phyloP scores from a whole-genome alignment of 2,888 invertebrate species.

The Sinhomidia bicolor region DNA sequence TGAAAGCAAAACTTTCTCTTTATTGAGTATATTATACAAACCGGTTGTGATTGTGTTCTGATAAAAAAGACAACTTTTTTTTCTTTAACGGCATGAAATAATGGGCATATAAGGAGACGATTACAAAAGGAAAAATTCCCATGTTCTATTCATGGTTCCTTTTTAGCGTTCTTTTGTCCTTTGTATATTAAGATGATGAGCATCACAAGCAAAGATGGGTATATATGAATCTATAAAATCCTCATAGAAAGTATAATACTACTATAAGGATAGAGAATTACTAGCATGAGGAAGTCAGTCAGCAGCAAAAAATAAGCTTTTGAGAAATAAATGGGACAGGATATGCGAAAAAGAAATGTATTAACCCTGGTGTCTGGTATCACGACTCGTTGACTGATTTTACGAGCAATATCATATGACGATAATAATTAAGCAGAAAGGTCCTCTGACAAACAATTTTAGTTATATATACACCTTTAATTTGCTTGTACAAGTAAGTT shows the following conservation, averaged over 20 bases:
- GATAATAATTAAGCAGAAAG: neutral
- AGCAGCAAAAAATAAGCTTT: neutral
- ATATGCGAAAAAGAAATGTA: neutral
- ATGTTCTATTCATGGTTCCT: neutral
- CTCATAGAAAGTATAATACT: too few species aligned
- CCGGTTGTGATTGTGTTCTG: constrained; percentile 2
- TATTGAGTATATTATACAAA: neutral
- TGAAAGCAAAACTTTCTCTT: constrained; percentile 29
- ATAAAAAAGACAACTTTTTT: neutral
- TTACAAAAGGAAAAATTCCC: neutral
- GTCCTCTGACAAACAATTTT: neutral
- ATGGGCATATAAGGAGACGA: too few species aligned
- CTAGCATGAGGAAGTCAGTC: neutral
- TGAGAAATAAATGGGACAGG: neutral
- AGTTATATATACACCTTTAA: too few species aligned
- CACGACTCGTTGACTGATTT: constrained; percentile 23
- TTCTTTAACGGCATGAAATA: neutral
- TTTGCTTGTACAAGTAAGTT: too few species aligned
- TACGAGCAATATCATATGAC: neutral
- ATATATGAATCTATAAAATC: too few species aligned
- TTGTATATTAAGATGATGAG: too few species aligned
- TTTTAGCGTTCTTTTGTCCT: too few species aligned
- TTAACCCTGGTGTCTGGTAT: neutral
- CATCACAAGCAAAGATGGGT: too few species aligned
- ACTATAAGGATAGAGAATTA: too few species aligned